Evolutionary conservation across 2,113 vertebrate species (phyloP), one percentile per base, ranked within the genome.

Genomic region (Ramphastos sulfuratus): DNA sequence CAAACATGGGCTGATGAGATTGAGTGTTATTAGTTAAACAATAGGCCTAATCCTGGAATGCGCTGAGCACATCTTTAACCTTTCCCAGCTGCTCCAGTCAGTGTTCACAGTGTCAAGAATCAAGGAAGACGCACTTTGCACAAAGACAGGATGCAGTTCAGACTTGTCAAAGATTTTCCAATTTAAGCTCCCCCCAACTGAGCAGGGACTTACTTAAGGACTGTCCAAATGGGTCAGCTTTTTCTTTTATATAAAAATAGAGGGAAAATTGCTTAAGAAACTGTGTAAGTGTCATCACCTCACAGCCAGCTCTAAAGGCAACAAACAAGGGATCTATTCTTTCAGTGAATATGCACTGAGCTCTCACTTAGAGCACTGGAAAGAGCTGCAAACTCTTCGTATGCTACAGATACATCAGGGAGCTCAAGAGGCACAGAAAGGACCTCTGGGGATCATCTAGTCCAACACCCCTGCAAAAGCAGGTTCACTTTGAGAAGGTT

Each of bases 21-120:
- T 77, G 85, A 85, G 60, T 91, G 85, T 77, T 80, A 69, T 91
- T 93, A 95, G 28, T 50, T 12, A 56, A 93, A 94, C 91, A 95
- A 85, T 74, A 72, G 60, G 54, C 59, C 75, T 93, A 91, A 96
- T 94, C 85, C 86, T 90, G 74, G 85, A 86, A 93, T 30, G 74
- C 0, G 16, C 67, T 91, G 87, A 91, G 79, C 35, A 19, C 8
- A 0, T 24, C 75, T 67, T 56, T 37, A 87, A 59, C 65, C 35
- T 67, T 82, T 74, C 84, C 63, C 89, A 85, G 75, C 58, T 80
- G 28, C 69, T 92, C 72, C 80, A 92, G 52, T 28, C 24, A 1
- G 31, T 9, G 7, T 4, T 42, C 56, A 54, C 0, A 0, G 48
- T 69, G 56, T 55, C 35, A 15, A 78, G 87, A 87, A 52, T 17